phyloP scores from a whole-genome alignment of 2,888 invertebrate genomes.

The Drosophila nigricruria region DNA sequence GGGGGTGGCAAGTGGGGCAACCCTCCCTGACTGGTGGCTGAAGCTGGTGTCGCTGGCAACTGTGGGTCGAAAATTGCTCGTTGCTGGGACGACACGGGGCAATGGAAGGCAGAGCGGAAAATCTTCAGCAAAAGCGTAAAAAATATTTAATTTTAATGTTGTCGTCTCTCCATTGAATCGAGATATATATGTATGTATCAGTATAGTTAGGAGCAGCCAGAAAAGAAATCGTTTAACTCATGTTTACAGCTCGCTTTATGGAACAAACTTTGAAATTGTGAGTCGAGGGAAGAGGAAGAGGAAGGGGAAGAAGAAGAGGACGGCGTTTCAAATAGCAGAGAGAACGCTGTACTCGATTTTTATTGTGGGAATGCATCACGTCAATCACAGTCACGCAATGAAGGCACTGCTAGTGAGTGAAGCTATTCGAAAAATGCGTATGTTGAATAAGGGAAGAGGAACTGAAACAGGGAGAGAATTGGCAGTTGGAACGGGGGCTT shows the following conservation, averaged over 20 bases:
- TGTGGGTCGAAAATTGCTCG: slow-evolving; percentile 62
- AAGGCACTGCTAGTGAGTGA: slow-evolving; percentile 39
- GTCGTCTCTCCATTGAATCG: slow-evolving; percentile 54
- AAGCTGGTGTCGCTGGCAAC: slow-evolving; percentile 47
- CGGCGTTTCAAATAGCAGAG: slow-evolving; percentile 9
- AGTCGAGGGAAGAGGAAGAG: slow-evolving; percentile 1
- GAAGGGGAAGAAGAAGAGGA: not conserved
- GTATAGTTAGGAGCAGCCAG: slow-evolving; percentile 1
- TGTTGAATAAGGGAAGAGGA: slow-evolving; percentile 3
- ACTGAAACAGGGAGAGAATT: not conserved
- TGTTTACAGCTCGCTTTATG: slow-evolving; percentile 64
- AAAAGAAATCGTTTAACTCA: slow-evolving; percentile 56
- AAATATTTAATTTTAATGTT: slow-evolving; percentile 77
- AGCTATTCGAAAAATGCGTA: slow-evolving; percentile 51
- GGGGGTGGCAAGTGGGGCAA: not conserved
- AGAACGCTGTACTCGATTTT: slow-evolving; percentile 34
- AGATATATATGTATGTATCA: slow-evolving; percentile 3
- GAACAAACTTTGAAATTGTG: slow-evolving; percentile 26
- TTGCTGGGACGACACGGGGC: slow-evolving; percentile 58
- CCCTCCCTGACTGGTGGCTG: slow-evolving; percentile 18
- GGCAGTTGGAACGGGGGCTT: not conserved
- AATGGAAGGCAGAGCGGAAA: slow-evolving; percentile 59
- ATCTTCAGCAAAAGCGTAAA: slow-evolving; percentile 60
- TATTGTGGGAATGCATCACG: slow-evolving; percentile 55
- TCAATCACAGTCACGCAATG: slow-evolving; percentile 47